These are phyloP conservation scores for Narcine bancroftii DNA, from an alignment of 2,113 vertebrate species.

Conservation along the genomic window DNA sequence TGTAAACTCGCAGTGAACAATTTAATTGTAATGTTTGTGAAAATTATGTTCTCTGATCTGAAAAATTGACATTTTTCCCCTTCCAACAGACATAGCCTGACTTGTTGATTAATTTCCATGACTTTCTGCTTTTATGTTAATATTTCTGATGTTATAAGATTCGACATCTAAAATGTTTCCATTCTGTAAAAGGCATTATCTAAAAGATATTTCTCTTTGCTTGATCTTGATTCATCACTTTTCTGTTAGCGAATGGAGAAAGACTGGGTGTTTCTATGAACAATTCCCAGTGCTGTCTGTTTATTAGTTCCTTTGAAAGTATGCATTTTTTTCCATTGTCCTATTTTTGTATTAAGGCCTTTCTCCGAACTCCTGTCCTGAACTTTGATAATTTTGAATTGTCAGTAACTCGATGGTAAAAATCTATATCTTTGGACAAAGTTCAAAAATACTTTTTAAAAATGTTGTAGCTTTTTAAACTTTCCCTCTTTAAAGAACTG, in stretches of 20 bases:
- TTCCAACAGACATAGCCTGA: too few species aligned
- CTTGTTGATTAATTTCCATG: too few species aligned
- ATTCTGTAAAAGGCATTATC: too few species aligned
- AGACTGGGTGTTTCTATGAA: neutral
- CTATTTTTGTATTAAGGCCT: neutral
- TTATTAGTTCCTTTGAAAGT: neutral
- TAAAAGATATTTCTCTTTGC: too few species aligned
- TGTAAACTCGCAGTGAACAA: too few species aligned
- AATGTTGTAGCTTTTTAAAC: neutral
- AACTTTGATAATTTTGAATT: neutral
- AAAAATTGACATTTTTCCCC: too few species aligned
- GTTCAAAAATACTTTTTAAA: neutral
- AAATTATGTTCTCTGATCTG: too few species aligned
- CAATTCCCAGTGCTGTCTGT: neutral
- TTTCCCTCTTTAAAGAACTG: neutral
- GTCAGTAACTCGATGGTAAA: neutral
- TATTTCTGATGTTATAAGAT: too few species aligned
- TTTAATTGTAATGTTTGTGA: too few species aligned
- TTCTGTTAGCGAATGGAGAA: too few species aligned
- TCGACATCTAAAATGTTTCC: too few species aligned
- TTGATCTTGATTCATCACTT: neutral
- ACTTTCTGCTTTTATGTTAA: too few species aligned
- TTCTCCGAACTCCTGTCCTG: neutral
- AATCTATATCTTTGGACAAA: neutral
- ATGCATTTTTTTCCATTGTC: neutral